Conservation (phyloP, 1,140 invertebrate species). For the Grapholita molesta region DNA sequence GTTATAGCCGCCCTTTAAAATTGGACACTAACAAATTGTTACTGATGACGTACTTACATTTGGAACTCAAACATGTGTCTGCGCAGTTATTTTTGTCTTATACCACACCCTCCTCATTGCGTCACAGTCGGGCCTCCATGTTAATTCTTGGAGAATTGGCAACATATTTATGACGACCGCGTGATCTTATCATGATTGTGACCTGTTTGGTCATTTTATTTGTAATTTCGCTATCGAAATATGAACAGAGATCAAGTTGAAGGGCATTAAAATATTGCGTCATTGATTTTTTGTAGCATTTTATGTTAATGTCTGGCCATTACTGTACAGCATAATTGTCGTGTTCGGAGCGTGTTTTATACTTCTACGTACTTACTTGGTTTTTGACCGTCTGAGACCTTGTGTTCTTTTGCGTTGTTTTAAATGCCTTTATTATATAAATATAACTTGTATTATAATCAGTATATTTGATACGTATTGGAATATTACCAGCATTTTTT, state of each 20-base stretch:
- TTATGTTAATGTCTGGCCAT: background rate
- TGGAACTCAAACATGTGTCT: conserved; percentile 18
- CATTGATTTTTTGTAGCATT: background rate
- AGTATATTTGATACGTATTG: no score
- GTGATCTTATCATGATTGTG: background rate
- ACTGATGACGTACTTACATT: background rate
- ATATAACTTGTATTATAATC: background rate
- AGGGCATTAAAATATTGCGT: background rate
- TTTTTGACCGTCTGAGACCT: background rate
- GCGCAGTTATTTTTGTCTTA: conserved; percentile 33
- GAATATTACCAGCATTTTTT: no score
- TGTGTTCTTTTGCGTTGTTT: background rate
- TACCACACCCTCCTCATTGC: conserved; percentile 44
- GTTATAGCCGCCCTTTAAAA: no score
- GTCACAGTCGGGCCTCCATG: conserved; percentile 54
- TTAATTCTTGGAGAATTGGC: conserved; percentile 26
- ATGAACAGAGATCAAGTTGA: background rate
- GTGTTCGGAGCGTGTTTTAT: background rate
- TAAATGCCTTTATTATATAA: background rate
- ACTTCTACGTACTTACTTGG: background rate
- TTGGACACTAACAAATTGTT: no score
- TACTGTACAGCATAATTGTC: background rate
- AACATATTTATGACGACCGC: background rate
- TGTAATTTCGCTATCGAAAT: background rate
- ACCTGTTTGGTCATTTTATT: background rate